A percentile compares a stretch with the other conserved stretches of the same genome.
Conservation (phyloP, 2,113 vertebrate genomes). For the Callorhinus ursinus region DNA sequence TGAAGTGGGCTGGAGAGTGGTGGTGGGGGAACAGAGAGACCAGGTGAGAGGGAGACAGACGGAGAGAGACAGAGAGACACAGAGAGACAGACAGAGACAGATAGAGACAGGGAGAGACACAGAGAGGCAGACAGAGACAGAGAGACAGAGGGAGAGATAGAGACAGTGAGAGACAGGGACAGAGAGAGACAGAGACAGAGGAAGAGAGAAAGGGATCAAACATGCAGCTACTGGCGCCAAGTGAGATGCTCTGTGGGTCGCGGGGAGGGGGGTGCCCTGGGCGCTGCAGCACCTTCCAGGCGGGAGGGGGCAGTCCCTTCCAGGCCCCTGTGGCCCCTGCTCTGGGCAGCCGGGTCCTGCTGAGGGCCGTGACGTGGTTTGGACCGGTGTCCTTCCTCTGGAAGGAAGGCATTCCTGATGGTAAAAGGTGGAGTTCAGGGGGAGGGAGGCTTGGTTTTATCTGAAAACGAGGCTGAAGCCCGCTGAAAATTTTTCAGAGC, state of each 20-base stretch:
- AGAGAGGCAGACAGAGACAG: not conserved
- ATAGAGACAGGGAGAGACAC: fast-evolving
- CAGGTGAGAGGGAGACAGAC: not conserved
- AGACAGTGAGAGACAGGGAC: no score
- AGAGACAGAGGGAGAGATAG: fast-evolving
- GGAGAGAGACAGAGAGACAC: no score
- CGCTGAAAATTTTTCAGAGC: not conserved
- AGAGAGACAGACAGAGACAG: not conserved
- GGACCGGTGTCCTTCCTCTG: fast-evolving
- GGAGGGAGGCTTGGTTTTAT: not conserved
- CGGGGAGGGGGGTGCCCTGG: not conserved
- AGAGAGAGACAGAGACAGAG: no score
- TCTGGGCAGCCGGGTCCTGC: not conserved
- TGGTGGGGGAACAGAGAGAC: not conserved
- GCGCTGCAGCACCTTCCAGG: not conserved
- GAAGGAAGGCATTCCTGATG: not conserved
- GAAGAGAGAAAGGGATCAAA: not conserved
- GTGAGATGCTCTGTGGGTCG: fast-evolving
- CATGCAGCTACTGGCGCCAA: fast-evolving
- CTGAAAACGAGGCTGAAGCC: not conserved
- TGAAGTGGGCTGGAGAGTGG: not conserved
- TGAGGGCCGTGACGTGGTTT: no score
- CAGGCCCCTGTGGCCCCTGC: not conserved
- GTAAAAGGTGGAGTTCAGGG: not conserved
- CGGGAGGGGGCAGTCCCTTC: not conserved